Evolutionary conservation across 2,113 vertebrate genomes (phyloP).

Genomic region (Urocolius indicus): DNA sequence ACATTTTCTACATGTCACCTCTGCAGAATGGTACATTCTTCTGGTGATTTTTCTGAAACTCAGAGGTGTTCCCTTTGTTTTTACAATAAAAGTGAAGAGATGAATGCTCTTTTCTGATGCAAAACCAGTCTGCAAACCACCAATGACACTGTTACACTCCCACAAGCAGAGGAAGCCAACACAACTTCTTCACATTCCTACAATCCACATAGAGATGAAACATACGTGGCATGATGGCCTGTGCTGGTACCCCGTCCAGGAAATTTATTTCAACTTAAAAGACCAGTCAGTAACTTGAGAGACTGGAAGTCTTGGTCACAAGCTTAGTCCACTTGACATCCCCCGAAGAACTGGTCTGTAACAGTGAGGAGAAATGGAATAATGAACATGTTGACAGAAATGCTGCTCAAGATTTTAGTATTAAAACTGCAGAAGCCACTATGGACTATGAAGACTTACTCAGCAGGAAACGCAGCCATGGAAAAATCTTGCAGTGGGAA

Average conservation of each 20-base stretch:
- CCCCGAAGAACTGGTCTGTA: not conserved
- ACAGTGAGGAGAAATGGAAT: not conserved
- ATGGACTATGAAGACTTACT: not conserved
- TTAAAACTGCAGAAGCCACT: not conserved
- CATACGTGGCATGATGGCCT: conserved; percentile 46
- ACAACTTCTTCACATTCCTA: conserved; percentile 6
- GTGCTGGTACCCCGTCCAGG: not conserved
- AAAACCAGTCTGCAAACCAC: not conserved
- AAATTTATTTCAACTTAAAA: not conserved
- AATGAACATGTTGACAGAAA: not conserved
- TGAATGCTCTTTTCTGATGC: not conserved
- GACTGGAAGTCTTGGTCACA: not conserved
- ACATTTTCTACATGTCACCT: accelerated
- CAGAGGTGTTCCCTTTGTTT: not conserved
- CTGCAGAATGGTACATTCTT: not conserved
- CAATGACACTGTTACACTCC: not conserved
- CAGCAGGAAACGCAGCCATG: not conserved
- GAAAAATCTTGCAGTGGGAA: conserved; percentile 44
- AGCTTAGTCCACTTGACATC: not conserved
- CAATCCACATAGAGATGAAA: not conserved
- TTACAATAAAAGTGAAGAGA: not conserved
- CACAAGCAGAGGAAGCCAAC: not conserved
- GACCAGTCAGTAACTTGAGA: not conserved
- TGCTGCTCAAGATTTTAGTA: not conserved
- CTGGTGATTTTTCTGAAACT: not conserved